Evolutionary conservation across 2,113 vertebrate species (phyloP).

Genomic region (Rhinoptilus africanus): DNA sequence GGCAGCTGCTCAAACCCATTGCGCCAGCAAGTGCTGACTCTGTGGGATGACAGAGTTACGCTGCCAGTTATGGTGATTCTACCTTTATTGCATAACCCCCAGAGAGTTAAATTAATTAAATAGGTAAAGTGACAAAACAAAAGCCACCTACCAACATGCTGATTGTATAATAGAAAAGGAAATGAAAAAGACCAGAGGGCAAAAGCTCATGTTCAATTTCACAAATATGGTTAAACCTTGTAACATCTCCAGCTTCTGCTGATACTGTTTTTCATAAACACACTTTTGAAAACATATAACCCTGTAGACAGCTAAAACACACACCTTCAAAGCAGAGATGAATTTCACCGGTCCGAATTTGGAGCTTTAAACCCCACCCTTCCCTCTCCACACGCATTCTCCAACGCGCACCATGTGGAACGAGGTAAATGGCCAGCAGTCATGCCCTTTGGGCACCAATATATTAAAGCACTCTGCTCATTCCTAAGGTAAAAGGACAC

Average conservation of each 20-base stretch:
- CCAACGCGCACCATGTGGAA: not conserved
- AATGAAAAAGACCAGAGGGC: conserved; percentile 7
- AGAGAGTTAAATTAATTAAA: conserved; percentile 53
- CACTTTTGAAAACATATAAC: not conserved
- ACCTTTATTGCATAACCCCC: conserved; percentile 43
- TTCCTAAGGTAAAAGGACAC: not conserved
- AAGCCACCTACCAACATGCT: conserved; percentile 12
- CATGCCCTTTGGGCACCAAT: not conserved
- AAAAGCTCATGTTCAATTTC: not conserved
- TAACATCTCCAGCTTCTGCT: not conserved
- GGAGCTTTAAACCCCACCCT: not conserved
- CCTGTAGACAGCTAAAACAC: not conserved
- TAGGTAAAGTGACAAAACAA: conserved; percentile 39
- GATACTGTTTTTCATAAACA: conserved; percentile 8
- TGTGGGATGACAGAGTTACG: conserved; percentile 2
- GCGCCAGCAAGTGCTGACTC: conserved; percentile 34
- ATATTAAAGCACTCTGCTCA: not conserved
- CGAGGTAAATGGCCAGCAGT: not conserved
- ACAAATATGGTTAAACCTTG: conserved; percentile 11
- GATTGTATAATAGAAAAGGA: conserved; percentile 9
- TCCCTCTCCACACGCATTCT: not conserved
- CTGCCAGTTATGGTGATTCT: conserved; percentile 66
- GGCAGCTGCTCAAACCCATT: conserved; percentile 43
- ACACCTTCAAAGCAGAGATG: not conserved
- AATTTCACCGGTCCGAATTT: not conserved